A percentile compares a stretch with the other conserved stretches of the same genome.
phyloP scores from a whole-genome alignment of 2,797 vertebrate species.

The Parambassis ranga region DNA sequence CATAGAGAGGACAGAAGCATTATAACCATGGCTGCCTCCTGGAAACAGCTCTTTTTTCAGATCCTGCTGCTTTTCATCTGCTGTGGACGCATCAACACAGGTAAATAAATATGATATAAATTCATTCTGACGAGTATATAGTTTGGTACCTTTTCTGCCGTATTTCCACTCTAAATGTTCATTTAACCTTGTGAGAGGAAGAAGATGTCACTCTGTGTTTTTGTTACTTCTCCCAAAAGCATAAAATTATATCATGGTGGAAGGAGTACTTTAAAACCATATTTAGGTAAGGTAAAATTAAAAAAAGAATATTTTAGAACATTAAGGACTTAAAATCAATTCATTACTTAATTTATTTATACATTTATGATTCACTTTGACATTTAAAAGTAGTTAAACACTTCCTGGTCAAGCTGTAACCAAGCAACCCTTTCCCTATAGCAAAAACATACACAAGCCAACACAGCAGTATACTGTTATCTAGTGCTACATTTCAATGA shows the following conservation, averaged over 20 bases:
- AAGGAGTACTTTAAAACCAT: not conserved
- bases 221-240: too few species aligned
- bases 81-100: slow-evolving; percentile 66
- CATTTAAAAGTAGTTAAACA: too few species aligned
- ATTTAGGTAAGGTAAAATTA: not conserved
- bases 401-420: too few species aligned
- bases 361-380: too few species aligned
- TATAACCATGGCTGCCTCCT: slow-evolving; percentile 55
- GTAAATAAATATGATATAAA: slow-evolving; percentile 74
- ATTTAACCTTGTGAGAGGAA: slow-evolving; percentile 45
- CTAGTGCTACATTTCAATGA: not conserved
- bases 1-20: slow-evolving; percentile 28
- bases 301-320: too few species aligned
- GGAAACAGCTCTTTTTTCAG: slow-evolving; percentile 37
- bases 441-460: not conserved
- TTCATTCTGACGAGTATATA: slow-evolving; percentile 30
- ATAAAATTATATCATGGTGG: not conserved
- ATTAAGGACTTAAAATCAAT: too few species aligned
- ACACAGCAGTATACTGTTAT: not conserved
- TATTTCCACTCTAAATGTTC: not conserved
- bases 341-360: too few species aligned
- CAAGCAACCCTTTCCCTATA: not conserved
- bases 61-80: slow-evolving; percentile 62
- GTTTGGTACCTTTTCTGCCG: not conserved
- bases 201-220: not conserved